Evolutionary conservation across 2,113 vertebrate genomes (phyloP).

Genomic region (Prunella fulvescens): DNA sequence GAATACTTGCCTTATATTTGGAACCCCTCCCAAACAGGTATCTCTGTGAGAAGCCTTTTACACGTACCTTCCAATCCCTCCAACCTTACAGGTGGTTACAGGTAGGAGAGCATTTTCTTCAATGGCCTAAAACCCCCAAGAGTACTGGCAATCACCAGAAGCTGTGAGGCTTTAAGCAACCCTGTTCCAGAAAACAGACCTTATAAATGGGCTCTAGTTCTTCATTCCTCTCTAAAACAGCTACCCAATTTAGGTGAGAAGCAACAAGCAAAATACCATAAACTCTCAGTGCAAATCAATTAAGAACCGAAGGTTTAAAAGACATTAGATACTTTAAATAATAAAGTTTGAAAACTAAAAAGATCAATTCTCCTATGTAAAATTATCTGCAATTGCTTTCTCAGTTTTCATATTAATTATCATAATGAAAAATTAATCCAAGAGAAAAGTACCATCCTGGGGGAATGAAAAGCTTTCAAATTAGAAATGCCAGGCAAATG

Average conservation of each 20-base stretch:
- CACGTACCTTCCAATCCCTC: background rate
- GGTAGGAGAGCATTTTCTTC: background rate
- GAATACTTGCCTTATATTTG: background rate
- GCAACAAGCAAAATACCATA: background rate
- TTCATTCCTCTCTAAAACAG: background rate
- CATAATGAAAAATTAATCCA: background rate
- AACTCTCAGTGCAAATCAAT: background rate
- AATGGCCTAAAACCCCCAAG: background rate
- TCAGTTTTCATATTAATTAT: background rate
- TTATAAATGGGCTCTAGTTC: background rate
- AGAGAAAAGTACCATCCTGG: background rate
- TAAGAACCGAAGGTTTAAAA: background rate
- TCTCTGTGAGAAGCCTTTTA: background rate
- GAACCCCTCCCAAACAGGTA: background rate
- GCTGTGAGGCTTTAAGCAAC: background rate
- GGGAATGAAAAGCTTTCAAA: background rate
- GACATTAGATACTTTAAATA: background rate
- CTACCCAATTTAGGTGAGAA: background rate
- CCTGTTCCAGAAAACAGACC: background rate
- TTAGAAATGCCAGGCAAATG: background rate
- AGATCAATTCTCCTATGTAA: background rate
- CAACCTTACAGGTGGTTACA: background rate
- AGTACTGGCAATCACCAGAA: background rate
- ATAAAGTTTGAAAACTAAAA: background rate
- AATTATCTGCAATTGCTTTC: background rate